Evolutionary conservation across 2,797 vertebrate genomes (phyloP).

Genomic region (Kryptopterus vitreolus): DNA sequence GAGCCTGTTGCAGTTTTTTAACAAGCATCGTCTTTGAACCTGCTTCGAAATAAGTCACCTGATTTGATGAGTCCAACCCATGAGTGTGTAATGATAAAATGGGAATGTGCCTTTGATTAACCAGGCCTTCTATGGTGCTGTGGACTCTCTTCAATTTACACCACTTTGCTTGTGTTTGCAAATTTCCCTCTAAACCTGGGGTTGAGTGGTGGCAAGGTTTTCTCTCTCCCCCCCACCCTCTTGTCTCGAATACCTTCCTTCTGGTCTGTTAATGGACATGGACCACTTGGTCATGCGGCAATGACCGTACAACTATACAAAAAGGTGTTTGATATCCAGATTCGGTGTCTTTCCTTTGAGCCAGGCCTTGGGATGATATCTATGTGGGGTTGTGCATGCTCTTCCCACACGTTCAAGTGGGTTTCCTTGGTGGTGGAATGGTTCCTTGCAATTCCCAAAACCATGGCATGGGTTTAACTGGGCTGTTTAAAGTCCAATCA

Average conservation of each 20-base stretch:
- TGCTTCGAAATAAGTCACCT: slow-evolving; percentile 68
- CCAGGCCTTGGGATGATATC: background rate
- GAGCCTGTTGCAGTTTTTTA: slow-evolving; percentile 74
- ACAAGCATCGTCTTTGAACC: slow-evolving; percentile 71
- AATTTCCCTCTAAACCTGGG: slow-evolving; percentile 62
- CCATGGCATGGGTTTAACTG: background rate
- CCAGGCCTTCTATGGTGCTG: slow-evolving; percentile 56
- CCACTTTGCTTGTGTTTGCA: slow-evolving; percentile 61
- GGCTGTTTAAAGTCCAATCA: background rate
- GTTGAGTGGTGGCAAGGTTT: slow-evolving; percentile 46
- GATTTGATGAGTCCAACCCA: slow-evolving; percentile 69
- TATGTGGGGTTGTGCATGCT: background rate
- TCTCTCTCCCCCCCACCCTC: background rate
- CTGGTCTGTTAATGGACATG: slow-evolving; percentile 8
- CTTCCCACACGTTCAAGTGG: background rate
- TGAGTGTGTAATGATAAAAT: slow-evolving; percentile 63
- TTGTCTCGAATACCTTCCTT: slow-evolving; percentile 14
- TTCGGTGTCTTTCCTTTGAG: background rate
- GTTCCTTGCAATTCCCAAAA: background rate
- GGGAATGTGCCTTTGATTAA: slow-evolving; percentile 65
- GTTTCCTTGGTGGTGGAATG: background rate
- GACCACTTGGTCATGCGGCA: slow-evolving; percentile 16
- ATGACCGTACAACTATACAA: slow-evolving; percentile 16
- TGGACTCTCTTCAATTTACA: slow-evolving; percentile 55
- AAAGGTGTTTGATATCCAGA: background rate